These are phyloP conservation scores for Microtus montanus DNA, from an alignment of 2,113 vertebrate genomes.

Conservation along the genomic window DNA sequence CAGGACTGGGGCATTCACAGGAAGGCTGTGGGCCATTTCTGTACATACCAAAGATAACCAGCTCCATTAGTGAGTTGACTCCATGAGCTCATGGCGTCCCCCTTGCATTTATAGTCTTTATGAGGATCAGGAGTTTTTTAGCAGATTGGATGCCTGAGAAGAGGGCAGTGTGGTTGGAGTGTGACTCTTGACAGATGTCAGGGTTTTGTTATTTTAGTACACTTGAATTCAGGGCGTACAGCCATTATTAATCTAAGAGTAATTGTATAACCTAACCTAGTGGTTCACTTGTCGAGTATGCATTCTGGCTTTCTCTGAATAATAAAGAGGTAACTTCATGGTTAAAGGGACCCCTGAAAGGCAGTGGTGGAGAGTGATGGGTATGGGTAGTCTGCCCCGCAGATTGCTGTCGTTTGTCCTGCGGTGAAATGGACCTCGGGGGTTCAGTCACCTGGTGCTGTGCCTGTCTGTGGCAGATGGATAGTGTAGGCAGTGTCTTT, in stretches of 20 bases:
- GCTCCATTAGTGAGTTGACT: background rate
- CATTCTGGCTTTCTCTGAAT: background rate
- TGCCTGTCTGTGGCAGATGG: background rate
- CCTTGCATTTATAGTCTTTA: background rate
- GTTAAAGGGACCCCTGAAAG: slow-evolving; percentile 4
- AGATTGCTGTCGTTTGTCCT: background rate
- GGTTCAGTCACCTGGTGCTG: background rate
- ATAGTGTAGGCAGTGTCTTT: background rate
- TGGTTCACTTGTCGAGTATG: background rate
- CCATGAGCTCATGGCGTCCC: background rate
- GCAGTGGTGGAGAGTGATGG: slow-evolving; percentile 4
- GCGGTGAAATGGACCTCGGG: slow-evolving; percentile 37
- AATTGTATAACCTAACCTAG: slow-evolving; percentile 5
- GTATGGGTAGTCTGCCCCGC: background rate
- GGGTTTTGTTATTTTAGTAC: background rate
- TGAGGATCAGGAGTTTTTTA: background rate
- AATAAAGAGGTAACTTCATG: background rate
- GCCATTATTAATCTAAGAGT: background rate
- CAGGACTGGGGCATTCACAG: background rate
- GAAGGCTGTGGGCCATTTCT: background rate
- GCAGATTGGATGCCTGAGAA: background rate
- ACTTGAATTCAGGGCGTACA: background rate
- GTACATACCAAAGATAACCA: background rate
- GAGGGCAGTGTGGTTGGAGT: background rate
- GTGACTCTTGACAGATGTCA: background rate